phyloP scores from a whole-genome alignment of 2,797 vertebrate genomes.

The Bradypodion pumilum region DNA sequence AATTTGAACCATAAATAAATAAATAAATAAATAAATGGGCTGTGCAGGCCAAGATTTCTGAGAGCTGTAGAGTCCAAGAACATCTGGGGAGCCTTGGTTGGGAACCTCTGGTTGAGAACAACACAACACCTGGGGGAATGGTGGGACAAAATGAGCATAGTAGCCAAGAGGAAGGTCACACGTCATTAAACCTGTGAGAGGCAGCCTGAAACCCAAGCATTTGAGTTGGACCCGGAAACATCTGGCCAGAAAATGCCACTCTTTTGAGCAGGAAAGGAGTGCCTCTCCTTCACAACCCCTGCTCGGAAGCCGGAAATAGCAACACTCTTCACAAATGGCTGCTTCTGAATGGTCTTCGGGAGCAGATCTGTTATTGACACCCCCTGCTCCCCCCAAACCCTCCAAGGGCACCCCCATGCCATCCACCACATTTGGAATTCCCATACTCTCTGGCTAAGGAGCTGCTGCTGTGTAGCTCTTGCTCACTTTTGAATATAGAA shows the following conservation, averaged over 20 bases:
- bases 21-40: no score
- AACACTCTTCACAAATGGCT: not conserved
- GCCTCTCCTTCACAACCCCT: not conserved
- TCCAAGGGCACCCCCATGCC: no score
- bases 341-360: not conserved
- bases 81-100: no score
- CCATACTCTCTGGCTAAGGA: not conserved
- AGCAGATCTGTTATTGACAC: not conserved
- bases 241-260: not conserved
- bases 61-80: no score
- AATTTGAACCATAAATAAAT: no score
- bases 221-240: not conserved
- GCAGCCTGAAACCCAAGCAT: not conserved
- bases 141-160: not conserved
- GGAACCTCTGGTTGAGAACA: no score
- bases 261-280: not conserved
- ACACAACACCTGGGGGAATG: no score
- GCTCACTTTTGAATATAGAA: constrained; percentile 17
- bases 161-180: not conserved
- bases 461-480: no score
- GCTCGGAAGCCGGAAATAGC: not conserved
- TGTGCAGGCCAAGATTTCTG: no score
- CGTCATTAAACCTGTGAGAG: no score
- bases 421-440: not conserved
- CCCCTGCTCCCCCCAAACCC: not conserved